phyloP scores from a whole-genome alignment of 2,888 invertebrate species.

The Pristionchus maxplancki region DNA sequence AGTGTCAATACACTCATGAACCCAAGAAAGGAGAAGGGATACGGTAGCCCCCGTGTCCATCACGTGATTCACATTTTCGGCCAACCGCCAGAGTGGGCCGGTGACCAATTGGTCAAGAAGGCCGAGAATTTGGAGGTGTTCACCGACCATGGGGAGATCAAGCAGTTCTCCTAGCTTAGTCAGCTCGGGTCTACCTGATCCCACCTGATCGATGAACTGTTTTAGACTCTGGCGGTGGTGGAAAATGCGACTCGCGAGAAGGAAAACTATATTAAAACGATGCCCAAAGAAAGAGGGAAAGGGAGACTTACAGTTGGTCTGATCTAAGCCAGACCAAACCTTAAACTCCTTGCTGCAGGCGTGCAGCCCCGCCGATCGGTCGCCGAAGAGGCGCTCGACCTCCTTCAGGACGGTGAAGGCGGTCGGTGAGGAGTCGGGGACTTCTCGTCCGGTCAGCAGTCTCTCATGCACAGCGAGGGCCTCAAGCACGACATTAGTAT shows the following conservation, averaged over 20 bases:
- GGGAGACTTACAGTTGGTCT: not conserved
- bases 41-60: not conserved
- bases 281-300: not conserved
- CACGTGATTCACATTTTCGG: not conserved
- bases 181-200: not conserved
- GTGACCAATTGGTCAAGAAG: not conserved
- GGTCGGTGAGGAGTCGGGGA: conserved; percentile 1
- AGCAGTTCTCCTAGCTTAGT: not conserved
- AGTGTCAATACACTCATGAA: not conserved
- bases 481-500: conserved; percentile 24
- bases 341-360: not conserved
- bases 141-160: not conserved
- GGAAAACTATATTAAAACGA: conserved; percentile 1
- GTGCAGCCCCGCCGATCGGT: not conserved
- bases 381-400: conserved; percentile 25
- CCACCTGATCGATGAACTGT: conserved; percentile 2
- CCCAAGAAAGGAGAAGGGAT: conserved; percentile 17
- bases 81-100: not conserved
- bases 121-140: conserved; percentile 10
- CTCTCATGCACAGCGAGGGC: conserved; percentile 15
- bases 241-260: not conserved
- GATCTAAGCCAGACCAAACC: not conserved
- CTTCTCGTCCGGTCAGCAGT: not conserved
- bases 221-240: not conserved
- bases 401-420: not conserved